Percentiles rank a stretch among this genome's conserved stretches.
Conservation (phyloP, 2,888 invertebrate species). For the Gari tellinella region DNA sequence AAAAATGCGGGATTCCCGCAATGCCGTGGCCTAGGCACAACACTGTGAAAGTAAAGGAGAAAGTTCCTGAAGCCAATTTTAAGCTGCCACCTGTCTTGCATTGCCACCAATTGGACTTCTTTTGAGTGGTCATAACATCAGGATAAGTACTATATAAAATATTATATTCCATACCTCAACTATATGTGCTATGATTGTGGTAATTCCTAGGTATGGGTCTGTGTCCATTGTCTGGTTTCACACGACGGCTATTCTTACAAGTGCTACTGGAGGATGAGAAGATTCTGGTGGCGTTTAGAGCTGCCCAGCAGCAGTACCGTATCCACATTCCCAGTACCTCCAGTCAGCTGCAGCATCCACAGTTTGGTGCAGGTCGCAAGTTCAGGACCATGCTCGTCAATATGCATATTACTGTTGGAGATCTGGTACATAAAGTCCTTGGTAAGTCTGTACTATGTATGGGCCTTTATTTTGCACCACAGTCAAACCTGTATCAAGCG, state of each 20-base stretch:
- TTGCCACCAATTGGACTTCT: no score
- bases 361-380: conserved; percentile 90
- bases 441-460: conserved; percentile 77
- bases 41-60: no score
- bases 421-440: conserved; percentile 88
- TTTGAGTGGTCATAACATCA: no score
- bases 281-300: conserved; percentile 89
- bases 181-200: neutral
- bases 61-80: no score
- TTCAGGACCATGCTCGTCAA: conserved; percentile 91
- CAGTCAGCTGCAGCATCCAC: conserved; percentile 87
- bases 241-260: conserved; percentile 93
- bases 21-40: no score
- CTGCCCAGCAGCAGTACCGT: conserved; percentile 63
- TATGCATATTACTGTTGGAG: conserved; percentile 90
- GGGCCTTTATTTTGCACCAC: no score
- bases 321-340: conserved; percentile 69
- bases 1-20: no score
- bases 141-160: no score
- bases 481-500: no score
- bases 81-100: no score
- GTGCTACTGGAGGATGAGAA: conserved; percentile 94
- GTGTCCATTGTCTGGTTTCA: conserved; percentile 90
- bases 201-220: conserved; percentile 59
- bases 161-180: no score